Conservation (phyloP, 2,888 invertebrate species). For the Ferdinandea cuprea region DNA sequence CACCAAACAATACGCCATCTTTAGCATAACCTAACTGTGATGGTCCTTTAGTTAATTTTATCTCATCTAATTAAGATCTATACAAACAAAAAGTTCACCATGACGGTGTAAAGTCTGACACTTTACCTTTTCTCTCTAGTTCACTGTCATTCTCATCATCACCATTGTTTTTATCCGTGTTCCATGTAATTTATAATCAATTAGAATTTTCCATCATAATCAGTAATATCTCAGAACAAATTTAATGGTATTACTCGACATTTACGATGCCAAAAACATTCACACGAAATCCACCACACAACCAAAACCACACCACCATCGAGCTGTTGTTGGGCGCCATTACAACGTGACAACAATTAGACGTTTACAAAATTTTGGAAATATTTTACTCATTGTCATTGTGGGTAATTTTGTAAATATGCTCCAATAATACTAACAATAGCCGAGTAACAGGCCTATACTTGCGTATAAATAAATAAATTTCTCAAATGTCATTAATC, state of each 20-base stretch:
- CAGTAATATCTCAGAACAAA: slow-evolving; percentile 39
- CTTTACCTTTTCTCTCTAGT: too few species aligned
- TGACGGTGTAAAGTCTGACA: too few species aligned
- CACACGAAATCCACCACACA: neutral
- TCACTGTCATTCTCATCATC: too few species aligned
- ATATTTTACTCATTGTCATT: slow-evolving; percentile 54
- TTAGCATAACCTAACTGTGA: too few species aligned
- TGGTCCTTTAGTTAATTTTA: too few species aligned
- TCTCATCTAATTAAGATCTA: too few species aligned
- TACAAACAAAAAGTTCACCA: too few species aligned
- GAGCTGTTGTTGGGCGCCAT: neutral
- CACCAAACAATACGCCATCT: too few species aligned
- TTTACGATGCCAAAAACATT: neutral
- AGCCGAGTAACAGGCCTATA: slow-evolving; percentile 30
- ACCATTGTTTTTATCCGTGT: too few species aligned
- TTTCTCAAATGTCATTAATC: slow-evolving; percentile 64
- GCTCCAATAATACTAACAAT: slow-evolving; percentile 55
- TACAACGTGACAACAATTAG: slow-evolving; percentile 16
- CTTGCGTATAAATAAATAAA: slow-evolving; percentile 60
- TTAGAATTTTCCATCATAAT: slow-evolving; percentile 44
- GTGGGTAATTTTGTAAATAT: slow-evolving; percentile 50
- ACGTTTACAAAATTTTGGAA: neutral
- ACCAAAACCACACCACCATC: slow-evolving; percentile 3
- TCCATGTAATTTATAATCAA: slow-evolving; percentile 44
- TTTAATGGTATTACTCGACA: slow-evolving; percentile 5